phyloP scores from a whole-genome alignment of 2,113 vertebrate genomes.

The Lepidothrix coronata region DNA sequence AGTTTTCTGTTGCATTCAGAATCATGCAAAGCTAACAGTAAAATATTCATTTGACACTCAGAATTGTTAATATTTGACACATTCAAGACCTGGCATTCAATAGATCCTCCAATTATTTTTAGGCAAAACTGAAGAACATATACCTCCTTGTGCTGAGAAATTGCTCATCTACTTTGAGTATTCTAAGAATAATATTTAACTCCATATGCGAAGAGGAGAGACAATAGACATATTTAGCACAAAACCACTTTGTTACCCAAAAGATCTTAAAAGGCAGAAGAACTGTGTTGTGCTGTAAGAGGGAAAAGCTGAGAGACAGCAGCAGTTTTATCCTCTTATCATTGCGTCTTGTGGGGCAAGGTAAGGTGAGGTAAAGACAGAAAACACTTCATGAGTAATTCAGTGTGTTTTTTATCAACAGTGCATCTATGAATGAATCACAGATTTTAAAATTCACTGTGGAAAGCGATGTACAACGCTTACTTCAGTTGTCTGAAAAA shows the following conservation, averaged over 20 bases:
- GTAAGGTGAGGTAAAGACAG: neutral
- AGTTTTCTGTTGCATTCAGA: neutral
- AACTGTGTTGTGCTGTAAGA: neutral
- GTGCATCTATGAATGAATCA: fast-evolving
- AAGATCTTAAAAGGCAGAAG: neutral
- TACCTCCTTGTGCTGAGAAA: neutral
- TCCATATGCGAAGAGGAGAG: neutral
- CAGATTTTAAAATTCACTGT: neutral
- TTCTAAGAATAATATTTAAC: neutral
- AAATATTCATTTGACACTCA: neutral
- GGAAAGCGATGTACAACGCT: neutral
- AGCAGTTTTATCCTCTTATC: neutral
- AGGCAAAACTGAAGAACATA: neutral
- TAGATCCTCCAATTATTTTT: neutral
- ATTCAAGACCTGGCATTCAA: neutral
- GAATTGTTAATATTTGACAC: neutral
- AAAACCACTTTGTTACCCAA: neutral
- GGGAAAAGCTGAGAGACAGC: neutral
- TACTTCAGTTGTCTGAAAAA: neutral
- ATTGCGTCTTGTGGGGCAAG: neutral
- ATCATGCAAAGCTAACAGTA: neutral
- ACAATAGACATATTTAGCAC: neutral
- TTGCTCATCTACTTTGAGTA: neutral
- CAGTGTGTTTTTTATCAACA: neutral
- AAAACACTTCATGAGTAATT: neutral